Percentiles rank a stretch among this genome's conserved stretches.
Conservation (phyloP, 2,888 invertebrate species). For the Drosophila affinis region DNA sequence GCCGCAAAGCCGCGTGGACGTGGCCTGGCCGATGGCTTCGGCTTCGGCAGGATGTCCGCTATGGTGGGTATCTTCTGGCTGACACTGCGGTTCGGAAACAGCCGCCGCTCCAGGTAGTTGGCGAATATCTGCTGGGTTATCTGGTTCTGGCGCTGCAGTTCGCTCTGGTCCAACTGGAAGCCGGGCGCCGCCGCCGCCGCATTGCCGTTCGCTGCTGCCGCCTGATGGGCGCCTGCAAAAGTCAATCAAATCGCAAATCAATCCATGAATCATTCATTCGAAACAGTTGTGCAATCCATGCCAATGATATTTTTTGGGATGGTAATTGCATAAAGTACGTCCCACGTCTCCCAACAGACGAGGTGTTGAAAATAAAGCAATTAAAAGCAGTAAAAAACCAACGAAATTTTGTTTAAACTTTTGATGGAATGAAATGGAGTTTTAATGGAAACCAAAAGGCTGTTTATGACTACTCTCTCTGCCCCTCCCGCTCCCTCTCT, state of each 20-base stretch:
- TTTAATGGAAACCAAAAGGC: conserved; percentile 11
- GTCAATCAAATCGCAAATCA: conserved; percentile 42
- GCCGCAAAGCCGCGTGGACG: conserved; percentile 74
- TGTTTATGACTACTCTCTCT: not conserved
- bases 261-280: conserved; percentile 13
- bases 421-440: conserved; percentile 15
- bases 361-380: conserved; percentile 59
- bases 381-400: conserved; percentile 36
- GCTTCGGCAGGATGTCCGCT: conserved; percentile 87
- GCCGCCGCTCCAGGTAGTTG: conserved; percentile 88
- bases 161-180: conserved; percentile 84
- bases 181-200: conserved; percentile 17
- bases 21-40: conserved; percentile 68
- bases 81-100: conserved; percentile 86
- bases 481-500: not conserved
- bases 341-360: conserved; percentile 43
- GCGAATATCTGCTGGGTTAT: conserved; percentile 91
- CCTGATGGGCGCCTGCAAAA: not conserved
- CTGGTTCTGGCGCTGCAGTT: conserved; percentile 89
- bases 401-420: conserved; percentile 29
- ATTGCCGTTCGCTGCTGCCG: conserved; percentile 7
- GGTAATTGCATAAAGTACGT: conserved; percentile 65
- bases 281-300: conserved; percentile 43
- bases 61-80: conserved; percentile 86
- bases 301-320: conserved; percentile 7